Base-by-base conservation (phyloP, 2,113 vertebrate species). In the Murina feae region DNA sequence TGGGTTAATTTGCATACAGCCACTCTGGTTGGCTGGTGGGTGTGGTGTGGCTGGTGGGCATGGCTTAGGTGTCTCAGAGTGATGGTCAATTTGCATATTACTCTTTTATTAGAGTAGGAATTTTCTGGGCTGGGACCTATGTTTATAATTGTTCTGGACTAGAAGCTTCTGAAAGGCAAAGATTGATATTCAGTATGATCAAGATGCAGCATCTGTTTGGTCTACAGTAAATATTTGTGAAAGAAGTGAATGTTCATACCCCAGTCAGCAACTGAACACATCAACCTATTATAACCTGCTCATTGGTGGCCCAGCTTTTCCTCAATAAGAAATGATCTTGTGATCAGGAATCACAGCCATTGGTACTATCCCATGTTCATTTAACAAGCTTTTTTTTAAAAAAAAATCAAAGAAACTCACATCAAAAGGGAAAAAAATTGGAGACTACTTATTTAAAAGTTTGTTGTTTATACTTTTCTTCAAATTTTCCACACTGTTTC, bases 261-360 rank as follows among this genome's bases (percentile, higher is more conserved):
- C 12, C 4, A 35, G 10, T 42, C 39, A 72, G 25, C 23, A 39
- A 30, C 13, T 25, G 23, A 72, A 6, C 28, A 58, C 71, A 42
- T 3, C 60, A 80, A n/a, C 10, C 60, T 58, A 2, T 63, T 78
- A 9, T 55, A 39, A 78, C 12, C 32, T 84, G 23, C 18, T 92
- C 14, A 1, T 9, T 30, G 37, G 4, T 23, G 35, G 20, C 9
- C 14, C 35, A 35, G 10, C 32, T 21, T 49, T 32, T 32, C 63
- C 6, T 47, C 6, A 30, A 0, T 8, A 16, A 28, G 30, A 51
- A 25, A 66, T 7, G 10, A 3, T 10, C 4, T 1, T 20, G 47
- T 78, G 58, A 58, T 37, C 30, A 30, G 8, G 12, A 49, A 49
- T 49, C 44, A 51, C 44, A 32, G 17, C 28, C 72, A 32, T 30